A percentile compares a stretch with the other conserved stretches of the same genome.
These are phyloP conservation scores for Cryptotermes secundus DNA, from an alignment of 1,140 invertebrate species.

Conservation along the genomic window DNA sequence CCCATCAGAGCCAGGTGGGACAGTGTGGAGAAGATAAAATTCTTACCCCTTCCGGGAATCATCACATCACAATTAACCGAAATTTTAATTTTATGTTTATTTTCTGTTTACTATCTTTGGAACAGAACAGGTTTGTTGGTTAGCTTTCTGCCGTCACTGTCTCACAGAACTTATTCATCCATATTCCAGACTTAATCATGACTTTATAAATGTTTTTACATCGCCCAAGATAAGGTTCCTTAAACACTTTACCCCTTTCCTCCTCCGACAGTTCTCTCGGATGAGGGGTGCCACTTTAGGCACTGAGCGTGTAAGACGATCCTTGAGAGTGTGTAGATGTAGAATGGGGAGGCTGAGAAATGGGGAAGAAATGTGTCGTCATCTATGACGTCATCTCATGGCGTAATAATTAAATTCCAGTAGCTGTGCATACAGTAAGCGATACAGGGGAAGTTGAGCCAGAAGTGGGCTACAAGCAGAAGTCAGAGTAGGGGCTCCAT, in stretches of 20 bases:
- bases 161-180: too few species aligned
- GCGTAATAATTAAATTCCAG: conserved; percentile 35
- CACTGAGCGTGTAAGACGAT: background rate
- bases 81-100: too few species aligned
- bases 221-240: background rate
- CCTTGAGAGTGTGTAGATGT: background rate
- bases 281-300: conserved; percentile 29
- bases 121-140: too few species aligned
- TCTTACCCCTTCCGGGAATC: too few species aligned
- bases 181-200: too few species aligned
- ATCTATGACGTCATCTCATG: conserved; percentile 32
- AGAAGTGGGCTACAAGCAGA: background rate
- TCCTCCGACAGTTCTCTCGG: background rate
- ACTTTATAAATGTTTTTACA: too few species aligned
- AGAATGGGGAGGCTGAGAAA: background rate
- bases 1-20: too few species aligned
- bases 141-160: too few species aligned
- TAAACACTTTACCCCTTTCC: background rate
- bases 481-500: background rate
- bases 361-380: conserved; percentile 27
- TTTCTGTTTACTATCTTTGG: too few species aligned
- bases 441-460: conserved; percentile 8
- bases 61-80: too few species aligned
- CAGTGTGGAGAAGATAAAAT: too few species aligned
- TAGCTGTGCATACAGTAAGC: conserved; percentile 1